Percentiles rank a stretch among this genome's conserved stretches.
Conservation (phyloP, 2,113 vertebrate genomes). For the Mus spicilegus region DNA sequence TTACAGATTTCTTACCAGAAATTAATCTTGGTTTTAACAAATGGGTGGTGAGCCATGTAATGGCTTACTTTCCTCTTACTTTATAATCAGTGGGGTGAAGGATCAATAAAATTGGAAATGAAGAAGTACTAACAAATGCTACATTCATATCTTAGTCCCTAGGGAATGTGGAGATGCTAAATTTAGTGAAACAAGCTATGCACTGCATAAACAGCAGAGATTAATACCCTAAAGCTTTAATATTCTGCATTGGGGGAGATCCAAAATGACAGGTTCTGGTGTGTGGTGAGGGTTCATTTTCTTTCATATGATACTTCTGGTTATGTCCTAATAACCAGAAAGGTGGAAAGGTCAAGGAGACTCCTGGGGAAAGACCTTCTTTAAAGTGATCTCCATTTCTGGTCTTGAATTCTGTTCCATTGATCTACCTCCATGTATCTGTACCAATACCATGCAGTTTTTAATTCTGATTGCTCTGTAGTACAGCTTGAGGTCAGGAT, state of each 20-base stretch:
- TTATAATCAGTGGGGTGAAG: background rate
- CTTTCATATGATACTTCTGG: background rate
- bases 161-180: background rate
- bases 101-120: background rate
- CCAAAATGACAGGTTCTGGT: background rate
- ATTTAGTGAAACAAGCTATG: background rate
- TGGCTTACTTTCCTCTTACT: background rate
- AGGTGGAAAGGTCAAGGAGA: background rate
- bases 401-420: too few relatives aligned
- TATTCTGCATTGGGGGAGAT: background rate
- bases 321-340: background rate
- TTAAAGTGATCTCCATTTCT: too few relatives aligned
- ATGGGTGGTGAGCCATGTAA: background rate
- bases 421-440: too few relatives aligned
- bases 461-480: too few relatives aligned
- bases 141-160: background rate
- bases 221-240: background rate
- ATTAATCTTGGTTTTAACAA: background rate
- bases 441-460: too few relatives aligned
- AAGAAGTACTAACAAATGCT: background rate
- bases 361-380: background rate
- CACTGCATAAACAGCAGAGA: background rate
- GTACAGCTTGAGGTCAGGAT: too few relatives aligned
- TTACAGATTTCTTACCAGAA: background rate
- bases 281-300: background rate